Evolutionary conservation across 2,888 invertebrate genomes (phyloP), one percentile per base, ranked within the genome.

Genomic region (Caradrina clavipalpis): DNA sequence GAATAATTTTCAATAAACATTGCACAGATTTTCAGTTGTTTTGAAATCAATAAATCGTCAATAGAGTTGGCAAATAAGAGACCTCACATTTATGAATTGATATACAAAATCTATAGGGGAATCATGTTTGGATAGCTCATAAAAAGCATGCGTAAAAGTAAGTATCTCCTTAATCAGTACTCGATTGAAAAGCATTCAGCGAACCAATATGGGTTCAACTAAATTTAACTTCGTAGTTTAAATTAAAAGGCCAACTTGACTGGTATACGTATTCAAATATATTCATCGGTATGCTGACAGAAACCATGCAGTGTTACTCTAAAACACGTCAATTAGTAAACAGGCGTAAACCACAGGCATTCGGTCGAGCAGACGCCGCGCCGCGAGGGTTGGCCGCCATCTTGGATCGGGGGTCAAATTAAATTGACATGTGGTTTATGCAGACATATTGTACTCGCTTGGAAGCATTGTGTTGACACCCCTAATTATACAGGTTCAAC

Each of bases 401-500:
- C 93, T 95, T 95, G 94, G 80, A 92, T 93, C 86, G 90, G 90
- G 94, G 94, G 93, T 95, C 94, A 94, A 94, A 95, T 96, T 95
- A 94, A 95, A 95, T 95, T 95, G 95, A 94, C 94, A 93, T 94
- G 94, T 92, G 95, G 94, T 93, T 92, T 92, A 89, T 90, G 90
- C 93, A 92, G 91, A 92, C 94, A 92, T 92, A 94, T 94, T 93
- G 94, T 94, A 85, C 90, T 88, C 90, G 89, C 87, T 88, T 89
- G 86, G 87, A 83, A 87, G 90, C 91, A 94, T 95, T 95, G 94
- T 93, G 92, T 93, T 93, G 93, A 94, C 94, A 91, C 93, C 94
- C 94, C 93, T 95, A 94, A 95, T 95, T 95, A 94, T 92, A 94
- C 92, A 92, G 90, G 91, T 89, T 90, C 89, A 82, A 86, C 90